Conservation (phyloP, 2,888 invertebrate genomes). For the Himalopsyche anomala region DNA sequence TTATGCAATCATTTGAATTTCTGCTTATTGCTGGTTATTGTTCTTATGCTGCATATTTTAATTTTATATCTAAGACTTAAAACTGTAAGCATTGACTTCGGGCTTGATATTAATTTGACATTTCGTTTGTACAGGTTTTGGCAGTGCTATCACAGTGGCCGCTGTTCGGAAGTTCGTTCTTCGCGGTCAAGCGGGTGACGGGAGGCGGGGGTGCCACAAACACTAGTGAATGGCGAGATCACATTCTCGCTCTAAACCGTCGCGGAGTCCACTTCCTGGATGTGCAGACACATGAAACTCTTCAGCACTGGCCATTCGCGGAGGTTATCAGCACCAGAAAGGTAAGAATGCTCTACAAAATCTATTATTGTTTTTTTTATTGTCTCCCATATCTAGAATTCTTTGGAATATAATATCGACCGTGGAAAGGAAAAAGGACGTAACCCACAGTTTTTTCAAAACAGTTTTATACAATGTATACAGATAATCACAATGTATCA, state of each 20-base stretch:
- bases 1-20: conserved; percentile 14
- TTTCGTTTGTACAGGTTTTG: conserved; percentile 74
- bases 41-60: not conserved
- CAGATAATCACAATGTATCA: too few species aligned
- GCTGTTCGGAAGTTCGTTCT: conserved; percentile 98
- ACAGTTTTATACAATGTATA: too few species aligned
- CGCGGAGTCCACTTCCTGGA: conserved; percentile 96
- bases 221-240: conserved; percentile 85
- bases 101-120: not conserved
- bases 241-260: conserved; percentile 95
- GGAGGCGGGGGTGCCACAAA: conserved; percentile 77
- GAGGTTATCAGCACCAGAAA: conserved; percentile 97
- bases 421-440: too few species aligned
- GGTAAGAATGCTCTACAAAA: conserved; percentile 71
- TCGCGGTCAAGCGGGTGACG: conserved; percentile 91
- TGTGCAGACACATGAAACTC: conserved; percentile 92
- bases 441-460: too few species aligned
- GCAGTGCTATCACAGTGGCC: conserved; percentile 96
- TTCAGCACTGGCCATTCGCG: conserved; percentile 95
- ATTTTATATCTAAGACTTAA: not conserved
- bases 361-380: too few species aligned
- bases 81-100: too few species aligned
- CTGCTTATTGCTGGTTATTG: conserved; percentile 44
- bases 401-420: too few species aligned
- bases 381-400: too few species aligned